Evolutionary conservation across 2,113 vertebrate genomes (phyloP), one percentile per base, ranked within the genome.

Genomic region (Pteruthius melanotis): DNA sequence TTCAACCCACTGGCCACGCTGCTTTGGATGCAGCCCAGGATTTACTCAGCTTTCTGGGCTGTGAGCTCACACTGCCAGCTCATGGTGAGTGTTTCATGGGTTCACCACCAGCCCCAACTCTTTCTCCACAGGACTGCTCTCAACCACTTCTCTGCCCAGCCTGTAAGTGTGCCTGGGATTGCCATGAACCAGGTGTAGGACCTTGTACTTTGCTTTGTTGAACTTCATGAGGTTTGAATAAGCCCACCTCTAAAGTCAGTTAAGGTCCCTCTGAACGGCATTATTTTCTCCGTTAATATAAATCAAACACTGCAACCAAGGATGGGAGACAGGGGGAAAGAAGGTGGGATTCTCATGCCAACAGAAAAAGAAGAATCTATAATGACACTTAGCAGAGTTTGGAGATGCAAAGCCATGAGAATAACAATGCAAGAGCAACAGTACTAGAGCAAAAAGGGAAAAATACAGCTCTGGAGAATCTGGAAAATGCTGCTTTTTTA

Each of bases 1-100:
- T 69, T 13, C 0, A 1, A 10, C n/a, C 35, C 52, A 14, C 11
- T 31, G 66, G 11, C 42, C 59, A 15, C 0, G 0, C 35, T 44
- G 27, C 7, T 74, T 50, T 56, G n/a, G 35, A 31, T 49, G 35
- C 17, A 49, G 30, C 21, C 49, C 66, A 64, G 42, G 31, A 33
- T 64, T 70, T 21, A 26, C 1, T 24, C 33, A 26, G 15, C 17
- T 57, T 49, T 88, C 49, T 59, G 37, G 37, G 37, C 61, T 59
- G 11, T 2, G 7, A 31, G 31, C 31, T 52, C 61, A 59, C 44
- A 17, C 31, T 52, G 45, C 11, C 0, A 0, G 11, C 9, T 77
- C 16, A 60, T 18, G 22, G 12, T 60, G 39, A 15, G 18, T 10
- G 27, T 80, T 44, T 39, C 37, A 39, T 53, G 16, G 52, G 52